Evolutionary conservation across 2,113 vertebrate species (phyloP).

Genomic region (Paramormyrops kingsleyae): DNA sequence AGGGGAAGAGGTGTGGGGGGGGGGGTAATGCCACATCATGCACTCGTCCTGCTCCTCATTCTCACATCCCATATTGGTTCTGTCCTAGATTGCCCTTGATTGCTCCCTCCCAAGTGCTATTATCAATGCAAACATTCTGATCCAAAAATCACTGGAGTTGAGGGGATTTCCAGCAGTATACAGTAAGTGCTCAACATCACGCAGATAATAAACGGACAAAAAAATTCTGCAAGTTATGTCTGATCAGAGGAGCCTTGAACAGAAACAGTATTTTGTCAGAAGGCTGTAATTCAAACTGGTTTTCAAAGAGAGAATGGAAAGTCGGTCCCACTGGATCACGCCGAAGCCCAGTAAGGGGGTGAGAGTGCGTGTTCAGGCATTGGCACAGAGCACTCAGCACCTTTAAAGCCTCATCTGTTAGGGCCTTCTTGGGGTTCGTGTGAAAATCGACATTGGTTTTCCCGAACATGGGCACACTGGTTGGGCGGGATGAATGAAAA

Average conservation of each 20-base stretch:
- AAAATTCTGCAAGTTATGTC: neutral
- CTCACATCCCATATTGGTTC: neutral
- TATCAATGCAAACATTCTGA: neutral
- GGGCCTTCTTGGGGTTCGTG: neutral
- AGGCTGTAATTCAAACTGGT: neutral
- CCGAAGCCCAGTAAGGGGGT: neutral
- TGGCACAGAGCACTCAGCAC: neutral
- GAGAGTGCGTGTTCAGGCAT: neutral
- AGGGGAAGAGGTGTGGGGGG: neutral
- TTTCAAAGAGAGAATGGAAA: neutral
- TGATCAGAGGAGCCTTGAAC: neutral
- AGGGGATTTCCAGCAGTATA: neutral
- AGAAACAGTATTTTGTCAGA: neutral
- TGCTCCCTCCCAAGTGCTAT: neutral
- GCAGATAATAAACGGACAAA: neutral
- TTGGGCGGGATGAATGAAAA: neutral
- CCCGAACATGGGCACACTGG: neutral
- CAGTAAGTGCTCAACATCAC: neutral
- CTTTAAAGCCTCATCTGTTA: neutral
- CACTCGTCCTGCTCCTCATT: neutral
- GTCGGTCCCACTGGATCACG: neutral
- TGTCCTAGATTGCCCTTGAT: neutral
- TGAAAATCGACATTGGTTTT: neutral
- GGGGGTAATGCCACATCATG: neutral
- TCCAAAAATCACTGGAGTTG: neutral